These are phyloP conservation scores for Chloromyia formosa DNA, from an alignment of 2,888 invertebrate species.

Conservation along the genomic window DNA sequence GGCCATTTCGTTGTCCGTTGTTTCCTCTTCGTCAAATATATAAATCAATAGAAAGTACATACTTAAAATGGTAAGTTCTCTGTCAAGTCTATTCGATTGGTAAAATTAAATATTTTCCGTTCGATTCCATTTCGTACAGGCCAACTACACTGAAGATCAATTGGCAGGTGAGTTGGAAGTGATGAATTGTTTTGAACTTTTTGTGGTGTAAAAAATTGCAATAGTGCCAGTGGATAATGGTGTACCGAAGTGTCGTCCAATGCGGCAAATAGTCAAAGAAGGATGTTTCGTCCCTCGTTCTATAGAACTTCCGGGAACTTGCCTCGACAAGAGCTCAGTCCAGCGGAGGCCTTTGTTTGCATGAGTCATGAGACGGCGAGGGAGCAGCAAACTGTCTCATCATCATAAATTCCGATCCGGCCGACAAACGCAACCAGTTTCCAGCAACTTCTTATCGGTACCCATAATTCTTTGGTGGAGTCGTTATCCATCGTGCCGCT, in stretches of 20 bases:
- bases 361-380: too few species aligned
- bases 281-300: too few species aligned
- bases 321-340: too few species aligned
- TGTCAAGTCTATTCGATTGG: constrained; percentile 19
- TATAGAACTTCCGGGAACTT: too few species aligned
- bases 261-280: too few species aligned
- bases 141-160: constrained; percentile 89
- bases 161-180: constrained; percentile 79
- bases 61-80: too few species aligned
- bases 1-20: constrained; percentile 11
- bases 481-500: too few species aligned
- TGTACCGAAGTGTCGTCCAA: too few species aligned
- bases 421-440: too few species aligned
- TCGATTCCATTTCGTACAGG: constrained; percentile 67
- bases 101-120: neutral
- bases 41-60: neutral
- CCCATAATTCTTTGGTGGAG: too few species aligned
- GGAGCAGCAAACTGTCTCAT: constrained; percentile 2
- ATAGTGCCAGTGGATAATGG: neutral
- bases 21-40: neutral
- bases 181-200: neutral
- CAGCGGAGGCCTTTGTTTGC: too few species aligned
- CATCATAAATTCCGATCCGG: neutral
- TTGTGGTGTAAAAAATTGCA: neutral
- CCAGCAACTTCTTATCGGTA: too few species aligned